Conservation (phyloP, 2,888 invertebrate species). For the Drosophila paramelanica region DNA sequence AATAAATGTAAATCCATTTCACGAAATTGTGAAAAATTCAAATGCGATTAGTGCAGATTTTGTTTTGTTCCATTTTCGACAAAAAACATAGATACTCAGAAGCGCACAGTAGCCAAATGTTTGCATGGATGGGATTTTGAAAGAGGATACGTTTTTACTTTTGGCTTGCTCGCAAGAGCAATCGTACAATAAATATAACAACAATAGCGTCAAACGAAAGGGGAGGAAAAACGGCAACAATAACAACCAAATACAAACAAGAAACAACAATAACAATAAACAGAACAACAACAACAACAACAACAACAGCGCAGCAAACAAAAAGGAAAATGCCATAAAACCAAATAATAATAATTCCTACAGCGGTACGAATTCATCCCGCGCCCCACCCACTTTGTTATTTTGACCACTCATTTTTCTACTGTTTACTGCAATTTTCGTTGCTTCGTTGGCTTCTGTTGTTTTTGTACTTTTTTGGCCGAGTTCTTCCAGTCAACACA, state of each 20-base stretch:
- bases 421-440: conserved; percentile 54
- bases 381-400: conserved; percentile 22
- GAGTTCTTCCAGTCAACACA: conserved; percentile 58
- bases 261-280: neutral
- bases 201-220: too few species aligned
- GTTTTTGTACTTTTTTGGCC: conserved; percentile 20
- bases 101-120: conserved; percentile 1
- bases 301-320: conserved; percentile 25
- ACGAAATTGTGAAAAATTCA: conserved; percentile 48
- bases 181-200: too few species aligned
- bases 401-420: conserved; percentile 39
- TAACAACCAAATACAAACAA: conserved; percentile 4
- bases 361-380: conserved; percentile 42
- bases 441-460: conserved; percentile 30
- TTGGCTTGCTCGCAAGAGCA: neutral
- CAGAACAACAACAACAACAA: neutral
- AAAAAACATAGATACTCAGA: conserved; percentile 20
- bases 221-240: neutral
- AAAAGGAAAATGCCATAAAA: conserved; percentile 47
- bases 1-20: conserved; percentile 33
- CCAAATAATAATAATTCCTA: conserved; percentile 70
- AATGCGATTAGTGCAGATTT: conserved; percentile 73
- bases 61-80: conserved; percentile 29
- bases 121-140: conserved; percentile 14
- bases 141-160: conserved; percentile 29